Evolutionary conservation across 2,797 vertebrate species (phyloP).

Genomic region (Crypturellus tataupa): DNA sequence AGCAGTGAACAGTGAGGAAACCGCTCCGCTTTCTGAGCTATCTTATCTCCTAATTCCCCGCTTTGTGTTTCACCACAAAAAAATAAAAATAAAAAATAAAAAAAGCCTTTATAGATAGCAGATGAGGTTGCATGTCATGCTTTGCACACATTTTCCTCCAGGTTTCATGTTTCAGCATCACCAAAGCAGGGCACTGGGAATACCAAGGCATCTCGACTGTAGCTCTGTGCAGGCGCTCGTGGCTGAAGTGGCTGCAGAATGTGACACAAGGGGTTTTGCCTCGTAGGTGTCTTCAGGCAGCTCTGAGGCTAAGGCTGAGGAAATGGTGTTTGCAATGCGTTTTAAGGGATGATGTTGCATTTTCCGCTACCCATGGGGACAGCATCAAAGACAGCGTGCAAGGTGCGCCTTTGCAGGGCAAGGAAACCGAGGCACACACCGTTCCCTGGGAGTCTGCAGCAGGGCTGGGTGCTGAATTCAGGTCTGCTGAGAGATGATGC

Average conservation of each 20-base stretch:
- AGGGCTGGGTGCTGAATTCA: background rate
- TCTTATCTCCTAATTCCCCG: conserved; percentile 49
- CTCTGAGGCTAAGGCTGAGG: background rate
- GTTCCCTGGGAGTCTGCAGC: background rate
- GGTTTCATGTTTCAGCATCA: background rate
- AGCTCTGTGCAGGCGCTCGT: background rate
- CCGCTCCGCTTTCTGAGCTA: background rate
- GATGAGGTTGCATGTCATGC: background rate
- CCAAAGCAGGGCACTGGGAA: background rate
- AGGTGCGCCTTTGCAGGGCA: background rate
- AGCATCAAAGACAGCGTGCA: background rate
- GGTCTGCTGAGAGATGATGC: background rate
- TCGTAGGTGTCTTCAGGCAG: background rate
- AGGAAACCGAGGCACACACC: background rate
- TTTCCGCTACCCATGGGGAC: background rate
- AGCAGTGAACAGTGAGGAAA: conserved; percentile 27
- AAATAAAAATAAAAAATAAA: background rate
- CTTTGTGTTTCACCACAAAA: conserved; percentile 36
- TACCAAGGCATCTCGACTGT: background rate
- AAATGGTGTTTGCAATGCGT: background rate
- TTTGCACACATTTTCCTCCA: background rate
- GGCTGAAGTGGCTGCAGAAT: background rate
- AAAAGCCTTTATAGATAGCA: conserved; percentile 33
- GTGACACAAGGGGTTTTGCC: background rate
- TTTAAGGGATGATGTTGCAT: background rate